Evolutionary conservation across 2,888 invertebrate genomes (phyloP).

Genomic region (Drosophila algonquin): DNA sequence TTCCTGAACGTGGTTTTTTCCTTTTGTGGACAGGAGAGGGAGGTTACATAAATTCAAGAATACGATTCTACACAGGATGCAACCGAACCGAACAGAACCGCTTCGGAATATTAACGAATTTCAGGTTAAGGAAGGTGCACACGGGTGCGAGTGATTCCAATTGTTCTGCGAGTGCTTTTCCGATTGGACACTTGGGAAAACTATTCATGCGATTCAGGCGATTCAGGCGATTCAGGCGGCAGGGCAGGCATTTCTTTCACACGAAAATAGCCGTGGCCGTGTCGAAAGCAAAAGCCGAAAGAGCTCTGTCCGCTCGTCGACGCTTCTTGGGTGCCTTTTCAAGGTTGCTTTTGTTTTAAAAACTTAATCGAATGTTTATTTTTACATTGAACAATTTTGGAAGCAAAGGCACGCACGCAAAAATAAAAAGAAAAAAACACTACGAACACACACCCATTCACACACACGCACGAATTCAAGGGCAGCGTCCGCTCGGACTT

Average conservation of each 20-base stretch:
- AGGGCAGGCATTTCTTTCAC: slow-evolving; percentile 56
- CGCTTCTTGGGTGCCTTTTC: slow-evolving; percentile 59
- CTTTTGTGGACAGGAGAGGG: slow-evolving; percentile 42
- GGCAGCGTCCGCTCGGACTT: slow-evolving; percentile 64
- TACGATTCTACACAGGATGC: slow-evolving; percentile 5
- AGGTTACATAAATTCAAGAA: slow-evolving; percentile 49
- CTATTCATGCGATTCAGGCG: slow-evolving; percentile 34
- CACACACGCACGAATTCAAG: slow-evolving; percentile 53
- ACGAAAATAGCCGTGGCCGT: slow-evolving; percentile 58
- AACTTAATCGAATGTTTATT: slow-evolving; percentile 70
- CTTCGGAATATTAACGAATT: neutral
- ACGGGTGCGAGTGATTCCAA: slow-evolving; percentile 50
- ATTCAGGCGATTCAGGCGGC: neutral
- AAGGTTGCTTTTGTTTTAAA: slow-evolving; percentile 69
- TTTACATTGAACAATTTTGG: slow-evolving; percentile 73
- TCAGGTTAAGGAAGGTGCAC: slow-evolving; percentile 10
- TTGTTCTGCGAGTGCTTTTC: slow-evolving; percentile 58
- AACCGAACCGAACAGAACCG: neutral
- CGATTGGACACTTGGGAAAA: slow-evolving; percentile 65
- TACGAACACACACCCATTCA: slow-evolving; percentile 8
- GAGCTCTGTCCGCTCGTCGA: slow-evolving; percentile 30
- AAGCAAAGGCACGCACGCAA: slow-evolving; percentile 48
- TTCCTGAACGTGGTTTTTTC: slow-evolving; percentile 63
- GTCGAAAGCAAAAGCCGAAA: slow-evolving; percentile 22
- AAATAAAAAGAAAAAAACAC: neutral